These are phyloP conservation scores for Oxycera nigricornis DNA, from an alignment of 2,888 invertebrate species.

Conservation along the genomic window DNA sequence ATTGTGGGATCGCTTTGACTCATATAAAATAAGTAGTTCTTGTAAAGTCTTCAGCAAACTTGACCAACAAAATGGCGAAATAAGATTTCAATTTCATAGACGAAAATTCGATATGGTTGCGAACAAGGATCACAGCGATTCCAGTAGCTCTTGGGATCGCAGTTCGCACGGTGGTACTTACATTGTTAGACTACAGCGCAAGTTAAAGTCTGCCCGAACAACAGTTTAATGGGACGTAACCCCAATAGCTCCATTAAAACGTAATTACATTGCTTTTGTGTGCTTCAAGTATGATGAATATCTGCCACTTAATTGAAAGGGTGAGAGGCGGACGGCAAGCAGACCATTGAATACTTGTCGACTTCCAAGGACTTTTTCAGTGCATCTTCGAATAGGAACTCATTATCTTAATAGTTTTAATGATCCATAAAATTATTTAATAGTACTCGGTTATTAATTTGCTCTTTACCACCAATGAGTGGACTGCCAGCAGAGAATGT, in stretches of 20 bases:
- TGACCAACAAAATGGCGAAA: background rate
- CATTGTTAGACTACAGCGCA: background rate
- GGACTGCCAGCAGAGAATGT: background rate
- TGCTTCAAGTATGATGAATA: constrained; percentile 6
- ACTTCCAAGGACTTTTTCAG: background rate
- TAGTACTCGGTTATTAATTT: background rate
- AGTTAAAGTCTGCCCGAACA: background rate
- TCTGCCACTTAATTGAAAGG: background rate
- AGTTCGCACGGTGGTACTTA: background rate
- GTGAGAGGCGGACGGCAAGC: background rate
- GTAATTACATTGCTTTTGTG: background rate
- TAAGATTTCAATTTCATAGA: background rate
- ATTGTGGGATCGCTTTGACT: background rate
- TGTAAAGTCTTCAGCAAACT: background rate
- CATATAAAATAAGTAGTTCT: background rate
- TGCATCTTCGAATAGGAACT: background rate
- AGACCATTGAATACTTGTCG: background rate
- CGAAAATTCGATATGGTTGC: background rate
- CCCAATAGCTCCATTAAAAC: constrained; percentile 2
- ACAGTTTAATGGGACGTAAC: background rate
- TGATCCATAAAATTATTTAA: constrained; percentile 19
- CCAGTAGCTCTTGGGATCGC: background rate
- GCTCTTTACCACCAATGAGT: background rate
- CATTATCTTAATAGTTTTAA: constrained; percentile 27
- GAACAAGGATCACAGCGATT: background rate